Evolutionary conservation across 2,113 vertebrate species (phyloP).

Genomic region (Centropristis striata): DNA sequence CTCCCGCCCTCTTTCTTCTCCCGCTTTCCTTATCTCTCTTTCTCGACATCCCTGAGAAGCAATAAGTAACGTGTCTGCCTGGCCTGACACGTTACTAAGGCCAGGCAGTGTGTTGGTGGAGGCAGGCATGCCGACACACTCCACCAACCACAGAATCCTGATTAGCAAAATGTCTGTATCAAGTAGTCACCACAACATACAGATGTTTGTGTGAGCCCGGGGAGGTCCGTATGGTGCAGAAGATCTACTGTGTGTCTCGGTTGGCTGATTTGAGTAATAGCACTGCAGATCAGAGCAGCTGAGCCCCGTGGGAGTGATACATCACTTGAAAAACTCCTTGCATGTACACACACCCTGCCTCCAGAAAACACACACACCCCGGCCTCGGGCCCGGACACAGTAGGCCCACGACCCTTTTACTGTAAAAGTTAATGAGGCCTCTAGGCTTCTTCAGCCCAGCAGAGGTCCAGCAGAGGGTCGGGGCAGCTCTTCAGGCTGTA

Average conservation of each 20-base stretch:
- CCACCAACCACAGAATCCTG: slow-evolving; percentile 53
- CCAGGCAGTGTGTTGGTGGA: too few relatives aligned
- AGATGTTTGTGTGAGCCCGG: slow-evolving; percentile 19
- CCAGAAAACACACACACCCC: slow-evolving; percentile 48
- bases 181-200: slow-evolving; percentile 47
- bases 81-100: too few relatives aligned
- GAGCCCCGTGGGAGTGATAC: slow-evolving; percentile 64
- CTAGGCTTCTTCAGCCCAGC: slow-evolving; percentile 44
- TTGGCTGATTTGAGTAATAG: slow-evolving; percentile 74
- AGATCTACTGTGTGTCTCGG: slow-evolving; percentile 72
- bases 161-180: slow-evolving; percentile 66
- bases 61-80: slow-evolving; percentile 39
- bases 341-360: slow-evolving; percentile 53
- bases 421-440: slow-evolving; percentile 60
- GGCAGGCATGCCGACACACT: too few relatives aligned
- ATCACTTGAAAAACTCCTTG: slow-evolving; percentile 65
- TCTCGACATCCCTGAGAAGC: slow-evolving; percentile 25
- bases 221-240: slow-evolving; percentile 55
- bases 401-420: slow-evolving; percentile 14
- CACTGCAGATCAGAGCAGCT: slow-evolving; percentile 62
- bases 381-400: slow-evolving; percentile 45
- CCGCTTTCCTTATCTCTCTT: slow-evolving; percentile 2
- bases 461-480: slow-evolving; percentile 24
- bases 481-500: slow-evolving; percentile 6
- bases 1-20: slow-evolving; percentile 10